A percentile compares a stretch with the other conserved stretches of the same genome.
These are phyloP conservation scores for Chlorops oryzae DNA, from an alignment of 1,140 invertebrate genomes.

Conservation along the genomic window DNA sequence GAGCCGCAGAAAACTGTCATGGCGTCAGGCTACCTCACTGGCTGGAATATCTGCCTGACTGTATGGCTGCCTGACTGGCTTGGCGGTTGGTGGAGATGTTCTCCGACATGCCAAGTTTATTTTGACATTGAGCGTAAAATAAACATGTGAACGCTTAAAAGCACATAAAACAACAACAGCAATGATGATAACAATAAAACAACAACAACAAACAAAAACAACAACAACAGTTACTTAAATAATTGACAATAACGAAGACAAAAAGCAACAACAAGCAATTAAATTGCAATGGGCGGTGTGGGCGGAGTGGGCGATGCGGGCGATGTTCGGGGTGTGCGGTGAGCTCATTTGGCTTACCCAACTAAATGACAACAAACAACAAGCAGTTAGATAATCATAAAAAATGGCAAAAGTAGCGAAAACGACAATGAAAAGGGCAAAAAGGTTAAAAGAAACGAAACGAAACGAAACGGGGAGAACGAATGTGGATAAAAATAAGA, in stretches of 20 bases:
- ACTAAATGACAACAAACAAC: not conserved
- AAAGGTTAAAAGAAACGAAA: no score
- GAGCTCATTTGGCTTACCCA: not conserved
- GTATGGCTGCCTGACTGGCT: not conserved
- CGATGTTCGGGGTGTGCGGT: not conserved
- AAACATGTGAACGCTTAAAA: conserved; percentile 6
- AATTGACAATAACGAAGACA: no score
- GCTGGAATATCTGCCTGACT: no score
- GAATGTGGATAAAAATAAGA: no score
- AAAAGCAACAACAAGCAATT: no score
- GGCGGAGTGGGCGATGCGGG: not conserved
- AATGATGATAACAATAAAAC: not conserved
- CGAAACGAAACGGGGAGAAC: no score
- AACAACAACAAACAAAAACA: not conserved
- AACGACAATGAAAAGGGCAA: not conserved
- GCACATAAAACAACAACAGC: not conserved
- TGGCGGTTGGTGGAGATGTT: not conserved
- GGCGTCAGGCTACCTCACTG: no score
- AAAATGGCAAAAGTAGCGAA: not conserved
- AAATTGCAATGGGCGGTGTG: no score
- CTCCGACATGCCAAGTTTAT: conserved; percentile 1
- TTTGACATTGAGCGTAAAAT: conserved; percentile 9
- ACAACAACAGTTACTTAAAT: not conserved
- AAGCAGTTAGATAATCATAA: not conserved
- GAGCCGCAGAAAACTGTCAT: no score